Evolutionary conservation across 2,797 vertebrate genomes (phyloP), one percentile per base, ranked within the genome.

Genomic region (Sebastiscus tertius): DNA sequence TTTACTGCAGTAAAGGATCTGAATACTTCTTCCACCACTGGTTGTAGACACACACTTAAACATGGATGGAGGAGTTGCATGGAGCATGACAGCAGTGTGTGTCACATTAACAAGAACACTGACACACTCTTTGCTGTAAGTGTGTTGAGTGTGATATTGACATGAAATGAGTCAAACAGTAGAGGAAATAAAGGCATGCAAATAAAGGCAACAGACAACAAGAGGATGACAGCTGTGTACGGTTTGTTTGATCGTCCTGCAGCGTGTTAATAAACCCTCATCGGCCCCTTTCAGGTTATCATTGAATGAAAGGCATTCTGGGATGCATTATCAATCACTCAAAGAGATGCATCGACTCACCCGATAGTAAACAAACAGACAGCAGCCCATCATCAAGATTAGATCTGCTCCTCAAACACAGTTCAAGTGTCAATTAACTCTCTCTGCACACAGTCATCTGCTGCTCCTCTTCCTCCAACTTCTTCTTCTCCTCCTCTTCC

Each of bases 341-440:
- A 36, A 6, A 8, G 6, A 20, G 11, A 55, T 3, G 29, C 61
- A 9, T 13, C 14, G 4, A 93, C 92, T 94, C 80, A 94, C 93
- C 93, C 82, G 85, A 22, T 92, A 91, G 82, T 94, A 90, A 81
- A 93, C 80, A 77, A 93, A 93, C 58, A 92, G 89, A 79, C 94
- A 94, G 82, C 93, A 93, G 82, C 93, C 93, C 93, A 95, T 94
- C 89, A 81, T 93, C 76, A 73, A 81, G 76, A 81, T 65, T n/a
- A n/a, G 60, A 80, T 77, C 74, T 75, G 60, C 78, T 85, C 71
- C 87, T 78, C 81, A 64, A 46, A 79, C 72, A 42, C 67, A 34
- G 5, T 34, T 61, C 58, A 62, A 12, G 33, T 13, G 49, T 39
- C 5, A 39, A 12, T 58, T 2, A 56, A 26, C n/a, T 52, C 26